Percentiles rank a stretch among this genome's conserved stretches.
These are phyloP conservation scores for Parasteatoda lunata DNA, from an alignment of 2,888 invertebrate genomes.

Conservation along the genomic window DNA sequence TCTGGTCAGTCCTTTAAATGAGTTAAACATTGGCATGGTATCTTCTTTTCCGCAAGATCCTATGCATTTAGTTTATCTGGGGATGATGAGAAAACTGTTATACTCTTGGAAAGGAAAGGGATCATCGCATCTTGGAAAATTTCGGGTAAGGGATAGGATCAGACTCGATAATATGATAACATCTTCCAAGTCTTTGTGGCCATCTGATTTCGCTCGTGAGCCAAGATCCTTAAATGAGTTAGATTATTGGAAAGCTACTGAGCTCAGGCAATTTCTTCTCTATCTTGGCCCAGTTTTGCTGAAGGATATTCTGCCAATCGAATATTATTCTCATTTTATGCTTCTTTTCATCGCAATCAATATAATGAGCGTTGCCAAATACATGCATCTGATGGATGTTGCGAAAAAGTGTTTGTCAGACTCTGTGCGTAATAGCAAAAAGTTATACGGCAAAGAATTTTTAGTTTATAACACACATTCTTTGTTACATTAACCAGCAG, in stretches of 20 bases:
- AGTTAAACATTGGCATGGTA: not conserved
- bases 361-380: too few relatives aligned
- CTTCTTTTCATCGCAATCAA: not conserved
- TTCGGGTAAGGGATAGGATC: not conserved
- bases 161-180: not conserved
- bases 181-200: not conserved
- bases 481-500: too few relatives aligned
- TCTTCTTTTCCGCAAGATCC: conserved; percentile 1
- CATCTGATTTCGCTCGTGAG: not conserved
- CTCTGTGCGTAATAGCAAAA: too few relatives aligned
- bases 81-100: not conserved
- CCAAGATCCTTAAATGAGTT: not conserved
- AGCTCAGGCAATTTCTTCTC: not conserved
- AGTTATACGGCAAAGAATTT: too few relatives aligned
- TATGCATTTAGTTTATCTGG: not conserved
- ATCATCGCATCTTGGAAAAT: not conserved
- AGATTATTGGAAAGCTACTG: not conserved
- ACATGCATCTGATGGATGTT: too few relatives aligned
- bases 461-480: too few relatives aligned
- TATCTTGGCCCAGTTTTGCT: not conserved
- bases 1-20: too few relatives aligned
- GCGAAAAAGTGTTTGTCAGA: too few relatives aligned
- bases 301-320: not conserved
- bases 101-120: not conserved
- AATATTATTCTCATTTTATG: not conserved